phyloP scores from a whole-genome alignment of 1,140 invertebrate genomes.

The Halesus radiatus region DNA sequence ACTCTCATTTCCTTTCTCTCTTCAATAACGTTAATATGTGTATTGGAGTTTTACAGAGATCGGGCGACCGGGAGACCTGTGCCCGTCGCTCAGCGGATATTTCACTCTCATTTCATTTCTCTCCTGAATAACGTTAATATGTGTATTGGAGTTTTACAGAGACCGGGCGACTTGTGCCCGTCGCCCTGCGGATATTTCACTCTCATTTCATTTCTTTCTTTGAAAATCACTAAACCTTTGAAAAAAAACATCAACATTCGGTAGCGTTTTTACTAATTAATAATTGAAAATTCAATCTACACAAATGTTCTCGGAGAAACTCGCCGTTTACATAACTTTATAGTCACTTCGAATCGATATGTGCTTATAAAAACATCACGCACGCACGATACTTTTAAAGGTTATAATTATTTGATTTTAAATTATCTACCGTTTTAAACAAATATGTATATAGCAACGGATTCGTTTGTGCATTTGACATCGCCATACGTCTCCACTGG shows the following conservation, averaged over 20 bases:
- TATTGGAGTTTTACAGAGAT: too few species aligned
- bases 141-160: too few species aligned
- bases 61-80: slow-evolving; percentile 11
- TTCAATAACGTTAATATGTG: too few species aligned
- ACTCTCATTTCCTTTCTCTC: slow-evolving; percentile 43
- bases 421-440: slow-evolving; percentile 50
- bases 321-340: slow-evolving; percentile 50
- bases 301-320: slow-evolving; percentile 50
- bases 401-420: slow-evolving; percentile 46
- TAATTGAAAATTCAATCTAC: slow-evolving; percentile 55
- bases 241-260: slow-evolving; percentile 51
- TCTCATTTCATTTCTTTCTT: slow-evolving; percentile 41
- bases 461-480: slow-evolving; percentile 50
- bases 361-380: slow-evolving; percentile 56
- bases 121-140: too few species aligned
- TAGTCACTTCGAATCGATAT: slow-evolving; percentile 54
- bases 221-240: slow-evolving; percentile 53
- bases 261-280: slow-evolving; percentile 54
- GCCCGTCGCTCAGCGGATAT: slow-evolving; percentile 33
- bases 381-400: slow-evolving; percentile 51
- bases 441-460: slow-evolving; percentile 45
- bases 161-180: neutral
- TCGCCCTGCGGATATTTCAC: slow-evolving; percentile 42
- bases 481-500: slow-evolving; percentile 20
- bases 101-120: slow-evolving; percentile 44